A percentile compares a stretch with the other conserved stretches of the same genome.
Evolutionary conservation across 1,140 invertebrate genomes (phyloP).

Genomic region (Bombus sibiricus): DNA sequence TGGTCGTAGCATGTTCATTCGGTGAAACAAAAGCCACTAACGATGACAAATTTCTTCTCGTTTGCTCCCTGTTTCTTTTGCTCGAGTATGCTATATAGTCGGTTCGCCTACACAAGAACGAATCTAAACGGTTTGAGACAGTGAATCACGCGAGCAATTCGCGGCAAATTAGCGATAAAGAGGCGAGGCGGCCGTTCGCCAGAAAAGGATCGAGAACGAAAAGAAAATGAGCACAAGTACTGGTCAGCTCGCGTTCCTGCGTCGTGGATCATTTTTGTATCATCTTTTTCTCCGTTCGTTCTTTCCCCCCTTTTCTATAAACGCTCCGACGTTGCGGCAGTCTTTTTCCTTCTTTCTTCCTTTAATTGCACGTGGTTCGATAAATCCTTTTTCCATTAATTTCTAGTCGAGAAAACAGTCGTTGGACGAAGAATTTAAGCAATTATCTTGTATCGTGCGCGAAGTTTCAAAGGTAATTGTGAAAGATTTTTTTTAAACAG

Average conservation of each 20-base stretch:
- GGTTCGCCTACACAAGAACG: conserved; percentile 12
- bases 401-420: too few species aligned
- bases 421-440: too few species aligned
- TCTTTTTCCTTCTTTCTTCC: neutral
- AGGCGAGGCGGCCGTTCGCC: neutral
- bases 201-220: conserved; percentile 2
- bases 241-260: neutral
- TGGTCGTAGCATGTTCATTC: neutral
- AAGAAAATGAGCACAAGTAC: conserved; percentile 4
- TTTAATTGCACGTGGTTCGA: too few species aligned
- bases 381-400: neutral
- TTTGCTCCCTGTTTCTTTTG: neutral
- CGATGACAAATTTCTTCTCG: conserved; percentile 32
- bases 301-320: neutral
- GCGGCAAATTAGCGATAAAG: conserved; percentile 21
- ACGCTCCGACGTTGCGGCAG: too few species aligned
- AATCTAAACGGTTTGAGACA: conserved; percentile 17
- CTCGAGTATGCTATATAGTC: neutral
- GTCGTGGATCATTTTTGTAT: neutral
- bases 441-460: too few species aligned
- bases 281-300: neutral
- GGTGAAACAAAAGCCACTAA: neutral
- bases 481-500: too few species aligned
- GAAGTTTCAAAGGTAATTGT: too few species aligned
- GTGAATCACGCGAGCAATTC: conserved; percentile 27